Evolutionary conservation across 2,113 vertebrate genomes (phyloP), one percentile per base, ranked within the genome.

Genomic region (Glareola pratincola): DNA sequence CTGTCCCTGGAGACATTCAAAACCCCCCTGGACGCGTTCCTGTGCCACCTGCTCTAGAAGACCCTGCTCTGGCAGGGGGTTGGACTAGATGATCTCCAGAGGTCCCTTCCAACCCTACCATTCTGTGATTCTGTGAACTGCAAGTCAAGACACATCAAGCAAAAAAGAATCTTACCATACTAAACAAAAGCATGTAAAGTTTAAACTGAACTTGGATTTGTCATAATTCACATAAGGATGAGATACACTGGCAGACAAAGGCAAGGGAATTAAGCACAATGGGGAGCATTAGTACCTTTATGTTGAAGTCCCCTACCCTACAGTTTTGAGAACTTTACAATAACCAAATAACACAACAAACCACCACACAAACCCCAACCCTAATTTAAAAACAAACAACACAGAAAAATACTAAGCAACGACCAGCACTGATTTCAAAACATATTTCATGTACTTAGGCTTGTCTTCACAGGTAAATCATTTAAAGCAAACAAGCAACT

Each of bases 281-380:
- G 26, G 41, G 30, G 8, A n/a, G 67, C 0, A 0, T 72, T 56
- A 84, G 64, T 41, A 67, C 20, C 66, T 57, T 1, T 0, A 51
- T 2, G 10, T 21, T 36, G 17, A 86, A 81, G 12, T 13, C 20
- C 74, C 21, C 32, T 34, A 77, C 12, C 5, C 68, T 47, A 34
- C 34, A 37, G 41, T 62, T 88, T 34, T 41, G 47, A 85, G 37
- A 89, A 41, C 8, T 17, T 68, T 50, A 66, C 1, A 29, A 39
- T 30, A 56, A 74, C 7, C 23, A 69, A 62, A 76, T 14, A 51
- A 18, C 1, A 2, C 24, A 48, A 41, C 17, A 29, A 56, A 3
- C 4, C n/a, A 45, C 10, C 10, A 27, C 47, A 36, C 10, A 19
- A 37, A 37, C 19, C 41, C 43, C 26, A 66, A 59, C 0, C 4